Percentiles rank a stretch among this genome's conserved stretches.
Conservation (phyloP, 2,888 invertebrate species). For the Tanypteryx hageni region DNA sequence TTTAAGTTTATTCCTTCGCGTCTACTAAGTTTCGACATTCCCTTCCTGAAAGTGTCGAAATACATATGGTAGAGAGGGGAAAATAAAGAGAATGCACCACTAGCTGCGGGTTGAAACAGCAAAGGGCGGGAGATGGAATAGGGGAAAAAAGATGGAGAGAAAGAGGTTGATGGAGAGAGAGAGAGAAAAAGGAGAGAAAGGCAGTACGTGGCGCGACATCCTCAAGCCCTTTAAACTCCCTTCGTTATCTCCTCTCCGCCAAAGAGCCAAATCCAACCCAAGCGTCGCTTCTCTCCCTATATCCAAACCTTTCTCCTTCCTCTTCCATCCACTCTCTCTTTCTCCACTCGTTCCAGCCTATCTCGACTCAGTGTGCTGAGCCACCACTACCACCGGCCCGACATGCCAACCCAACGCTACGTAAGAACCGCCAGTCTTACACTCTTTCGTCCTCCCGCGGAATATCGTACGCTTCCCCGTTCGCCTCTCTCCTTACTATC, state of each 20-base stretch:
- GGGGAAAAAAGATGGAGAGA: background rate
- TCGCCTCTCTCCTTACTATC: background rate
- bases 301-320: background rate
- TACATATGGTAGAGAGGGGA: background rate
- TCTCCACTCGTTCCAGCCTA: background rate
- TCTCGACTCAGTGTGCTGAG: background rate
- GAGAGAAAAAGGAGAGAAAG: background rate
- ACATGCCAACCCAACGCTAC: background rate
- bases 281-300: background rate
- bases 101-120: conserved; percentile 29
- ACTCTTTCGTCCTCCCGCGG: background rate
- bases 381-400: background rate
- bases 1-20: conserved; percentile 30
- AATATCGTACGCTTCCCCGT: background rate
- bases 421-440: background rate
- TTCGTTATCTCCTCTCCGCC: conserved; percentile 29
- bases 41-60: background rate
- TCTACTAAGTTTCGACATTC: conserved; percentile 42
- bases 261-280: conserved; percentile 13
- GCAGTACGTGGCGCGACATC: background rate
- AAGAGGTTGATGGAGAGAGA: background rate
- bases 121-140: background rate
- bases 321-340: background rate
- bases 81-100: conserved; percentile 33
- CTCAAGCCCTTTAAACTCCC: conserved; percentile 25